Conservation (phyloP, 2,797 vertebrate genomes). For the Phoxinus dragarum region DNA sequence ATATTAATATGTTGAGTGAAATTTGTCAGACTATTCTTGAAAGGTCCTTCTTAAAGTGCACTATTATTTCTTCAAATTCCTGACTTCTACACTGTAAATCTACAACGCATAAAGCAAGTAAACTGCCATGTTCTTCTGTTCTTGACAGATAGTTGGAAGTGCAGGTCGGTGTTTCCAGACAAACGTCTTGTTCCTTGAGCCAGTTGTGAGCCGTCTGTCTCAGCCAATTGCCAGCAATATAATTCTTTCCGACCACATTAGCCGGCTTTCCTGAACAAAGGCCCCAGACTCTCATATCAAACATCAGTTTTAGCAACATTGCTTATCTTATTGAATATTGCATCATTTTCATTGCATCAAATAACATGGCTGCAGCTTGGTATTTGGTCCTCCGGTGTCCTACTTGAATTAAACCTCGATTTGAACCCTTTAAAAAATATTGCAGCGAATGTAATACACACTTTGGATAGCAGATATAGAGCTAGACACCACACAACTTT, state of each 20-base stretch:
- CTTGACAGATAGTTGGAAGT: conserved; percentile 43
- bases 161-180: conserved; percentile 73
- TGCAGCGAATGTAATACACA: background rate
- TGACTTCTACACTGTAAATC: background rate
- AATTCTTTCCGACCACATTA: conserved; percentile 19
- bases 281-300: background rate
- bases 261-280: background rate
- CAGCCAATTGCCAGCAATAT: conserved; percentile 51
- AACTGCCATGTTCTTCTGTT: background rate
- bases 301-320: background rate
- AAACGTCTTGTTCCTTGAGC: conserved; percentile 62
- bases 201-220: conserved; percentile 42
- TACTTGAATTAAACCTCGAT: background rate
- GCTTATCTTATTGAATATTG: background rate
- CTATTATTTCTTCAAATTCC: background rate
- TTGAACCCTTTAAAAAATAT: background rate
- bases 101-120: background rate
- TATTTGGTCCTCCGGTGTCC: background rate
- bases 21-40: too few species aligned
- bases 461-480: background rate
- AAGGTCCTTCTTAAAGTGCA: background rate
- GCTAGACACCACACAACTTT: background rate
- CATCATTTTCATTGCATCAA: conserved; percentile 12
- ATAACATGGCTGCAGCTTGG: background rate
- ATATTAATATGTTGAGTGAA: background rate